Evolutionary conservation across 1,140 invertebrate genomes (phyloP).

Genomic region (Drosophila ambigua): DNA sequence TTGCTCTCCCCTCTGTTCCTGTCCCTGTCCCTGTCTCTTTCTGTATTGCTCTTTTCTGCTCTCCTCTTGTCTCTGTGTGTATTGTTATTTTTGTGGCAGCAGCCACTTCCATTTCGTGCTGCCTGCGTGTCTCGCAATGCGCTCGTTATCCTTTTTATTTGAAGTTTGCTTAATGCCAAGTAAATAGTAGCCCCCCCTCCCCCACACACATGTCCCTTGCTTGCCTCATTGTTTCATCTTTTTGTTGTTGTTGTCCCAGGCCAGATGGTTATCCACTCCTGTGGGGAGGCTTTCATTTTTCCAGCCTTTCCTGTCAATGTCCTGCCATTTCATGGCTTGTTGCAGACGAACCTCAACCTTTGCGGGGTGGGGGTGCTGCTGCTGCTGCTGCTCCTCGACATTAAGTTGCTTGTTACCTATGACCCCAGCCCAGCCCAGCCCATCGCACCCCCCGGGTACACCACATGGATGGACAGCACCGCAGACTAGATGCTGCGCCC

Average conservation of each 20-base stretch:
- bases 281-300: conserved; percentile 21
- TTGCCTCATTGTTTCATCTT: conserved; percentile 71
- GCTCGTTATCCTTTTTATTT: conserved; percentile 82
- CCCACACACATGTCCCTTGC: conserved; percentile 26
- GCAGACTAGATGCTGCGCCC: conserved; percentile 19
- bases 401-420: conserved; percentile 79
- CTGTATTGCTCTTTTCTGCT: conserved; percentile 53
- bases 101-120: conserved; percentile 71
- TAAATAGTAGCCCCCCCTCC: conserved; percentile 62
- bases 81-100: conserved; percentile 47
- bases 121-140: conserved; percentile 71
- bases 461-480: conserved; percentile 1
- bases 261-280: conserved; percentile 51
- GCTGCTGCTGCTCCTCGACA: conserved; percentile 54
- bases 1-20: conserved; percentile 9
- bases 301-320: conserved; percentile 18
- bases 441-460: neutral
- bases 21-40: conserved; percentile 16
- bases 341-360: conserved; percentile 50
- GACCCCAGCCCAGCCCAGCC: conserved; percentile 17
- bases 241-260: conserved; percentile 43
- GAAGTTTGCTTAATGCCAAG: conserved; percentile 81
- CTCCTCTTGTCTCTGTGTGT: conserved; percentile 14
- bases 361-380: neutral
- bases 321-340: conserved; percentile 70